phyloP scores from a whole-genome alignment of 2,113 vertebrate species.

The Gila orcuttii region DNA sequence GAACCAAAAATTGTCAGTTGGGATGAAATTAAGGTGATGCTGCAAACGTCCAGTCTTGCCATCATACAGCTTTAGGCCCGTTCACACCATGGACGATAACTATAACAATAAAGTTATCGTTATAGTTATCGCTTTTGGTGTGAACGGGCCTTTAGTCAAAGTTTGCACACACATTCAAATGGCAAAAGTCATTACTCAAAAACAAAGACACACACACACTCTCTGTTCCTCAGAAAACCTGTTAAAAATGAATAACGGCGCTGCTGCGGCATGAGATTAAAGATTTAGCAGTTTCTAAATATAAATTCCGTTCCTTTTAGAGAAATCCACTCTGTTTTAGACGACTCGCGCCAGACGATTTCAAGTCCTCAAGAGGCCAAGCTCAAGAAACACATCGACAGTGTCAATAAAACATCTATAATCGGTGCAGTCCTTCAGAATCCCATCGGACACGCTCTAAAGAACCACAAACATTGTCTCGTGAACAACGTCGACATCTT shows the following conservation, averaged over 20 bases:
- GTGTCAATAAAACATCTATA: background rate
- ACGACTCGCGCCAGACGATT: background rate
- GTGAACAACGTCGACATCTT: background rate
- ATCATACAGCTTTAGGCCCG: background rate
- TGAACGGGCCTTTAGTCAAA: background rate
- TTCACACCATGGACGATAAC: too few relatives aligned
- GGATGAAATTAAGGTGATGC: background rate
- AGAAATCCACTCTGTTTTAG: background rate
- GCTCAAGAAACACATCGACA: background rate
- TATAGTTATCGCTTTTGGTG: too few relatives aligned
- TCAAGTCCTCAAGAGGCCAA: background rate
- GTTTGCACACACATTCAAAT: background rate
- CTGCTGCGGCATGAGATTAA: slow-evolving; percentile 31
- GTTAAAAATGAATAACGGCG: slow-evolving; percentile 33
- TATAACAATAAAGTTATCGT: too few relatives aligned
- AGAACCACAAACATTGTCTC: background rate
- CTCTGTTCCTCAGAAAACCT: slow-evolving; percentile 8
- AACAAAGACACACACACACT: slow-evolving; percentile 27
- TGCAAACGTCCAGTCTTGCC: background rate
- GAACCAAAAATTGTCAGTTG: background rate
- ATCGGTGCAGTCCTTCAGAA: background rate
- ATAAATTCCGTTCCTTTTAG: slow-evolving; percentile 4
- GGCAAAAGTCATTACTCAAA: slow-evolving; percentile 30
- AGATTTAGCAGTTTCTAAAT: slow-evolving; percentile 36
- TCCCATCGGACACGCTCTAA: background rate